A percentile compares a stretch with the other conserved stretches of the same genome.
Evolutionary conservation across 2,888 invertebrate species (phyloP).

Genomic region (Uloborus plumipes): DNA sequence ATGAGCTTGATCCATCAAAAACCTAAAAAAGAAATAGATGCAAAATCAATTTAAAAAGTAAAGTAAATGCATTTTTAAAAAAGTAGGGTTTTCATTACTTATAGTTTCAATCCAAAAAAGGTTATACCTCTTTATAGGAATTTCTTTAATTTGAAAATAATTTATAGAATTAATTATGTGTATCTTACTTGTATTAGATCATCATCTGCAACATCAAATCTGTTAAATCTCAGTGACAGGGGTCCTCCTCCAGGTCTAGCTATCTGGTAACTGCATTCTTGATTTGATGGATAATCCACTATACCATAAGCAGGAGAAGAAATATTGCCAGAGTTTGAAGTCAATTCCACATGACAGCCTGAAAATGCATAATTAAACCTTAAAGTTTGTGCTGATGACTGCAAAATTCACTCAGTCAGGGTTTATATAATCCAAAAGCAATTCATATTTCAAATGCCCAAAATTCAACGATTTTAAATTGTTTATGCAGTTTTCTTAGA

Average conservation of each 20-base stretch:
- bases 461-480: too few relatives aligned
- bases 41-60: not conserved
- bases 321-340: conserved; percentile 86
- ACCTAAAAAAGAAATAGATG: conserved; percentile 73
- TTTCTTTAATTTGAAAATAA: too few relatives aligned
- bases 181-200: conserved; percentile 84
- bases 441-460: too few relatives aligned
- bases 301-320: conserved; percentile 90
- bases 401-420: too few relatives aligned
- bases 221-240: conserved; percentile 87
- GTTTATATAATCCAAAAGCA: too few relatives aligned
- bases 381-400: too few relatives aligned
- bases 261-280: conserved; percentile 89
- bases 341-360: conserved; percentile 90
- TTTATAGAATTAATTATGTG: too few relatives aligned
- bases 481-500: too few relatives aligned
- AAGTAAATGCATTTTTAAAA: not conserved
- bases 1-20: conserved; percentile 87
- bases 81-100: not conserved
- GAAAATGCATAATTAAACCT: not conserved
- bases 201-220: conserved; percentile 88
- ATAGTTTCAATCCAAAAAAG: too few relatives aligned
- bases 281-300: conserved; percentile 89
- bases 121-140: too few relatives aligned
- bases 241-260: conserved; percentile 87